Evolutionary conservation across 2,797 vertebrate species (phyloP), one percentile per base, ranked within the genome.

Genomic region (Sarcoramphus papa): DNA sequence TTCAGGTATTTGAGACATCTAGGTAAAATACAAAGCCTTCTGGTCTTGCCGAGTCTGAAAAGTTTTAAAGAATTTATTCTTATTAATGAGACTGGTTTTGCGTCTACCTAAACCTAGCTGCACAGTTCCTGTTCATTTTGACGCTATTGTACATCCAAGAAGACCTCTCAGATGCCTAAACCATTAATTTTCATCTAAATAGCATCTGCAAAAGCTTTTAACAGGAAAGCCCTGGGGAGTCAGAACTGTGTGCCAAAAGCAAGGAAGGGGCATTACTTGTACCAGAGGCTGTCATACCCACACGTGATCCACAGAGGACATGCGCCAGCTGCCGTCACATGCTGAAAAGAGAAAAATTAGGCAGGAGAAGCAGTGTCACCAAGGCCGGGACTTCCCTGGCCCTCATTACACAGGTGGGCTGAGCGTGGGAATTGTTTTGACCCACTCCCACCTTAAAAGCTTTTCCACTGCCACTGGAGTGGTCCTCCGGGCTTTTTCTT

Each of bases 281-380:
- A 53, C 27, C 53, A 41, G 43, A 48, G 24, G 14, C 13, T 62
- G 20, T 62, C 47, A n/a, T 22, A 74, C 10, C 11, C 31, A 30
- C 9, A 19, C 2, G 2, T 0, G 0, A 31, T 18, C 47, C 48
- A 47, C 20, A 80, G 35, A 54, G 13, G 6, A 35, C 17, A 43
- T 0, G 0, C 2, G 1, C 14, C 27, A 84, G 57, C 8, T 69
- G 41, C 24, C 3, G 0, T 48, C 72, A 76, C 3, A 0, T 27
- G 9, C 17, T 4, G 7, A 70, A 84, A 75, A 64, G 21, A 41
- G 45, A 78, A 92, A 84, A 65, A 70, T 19, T 7, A 77, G 28
- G 16, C 21, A 82, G 35, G 7, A 76, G 50, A 57, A 80, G 17
- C 16, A 23, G 14, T 35, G 48, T 62, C 62, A 88, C 10, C 25